Evolutionary conservation across 2,797 vertebrate species (phyloP), one percentile per base, ranked within the genome.

Genomic region (Chiroxiphia lanceolata): DNA sequence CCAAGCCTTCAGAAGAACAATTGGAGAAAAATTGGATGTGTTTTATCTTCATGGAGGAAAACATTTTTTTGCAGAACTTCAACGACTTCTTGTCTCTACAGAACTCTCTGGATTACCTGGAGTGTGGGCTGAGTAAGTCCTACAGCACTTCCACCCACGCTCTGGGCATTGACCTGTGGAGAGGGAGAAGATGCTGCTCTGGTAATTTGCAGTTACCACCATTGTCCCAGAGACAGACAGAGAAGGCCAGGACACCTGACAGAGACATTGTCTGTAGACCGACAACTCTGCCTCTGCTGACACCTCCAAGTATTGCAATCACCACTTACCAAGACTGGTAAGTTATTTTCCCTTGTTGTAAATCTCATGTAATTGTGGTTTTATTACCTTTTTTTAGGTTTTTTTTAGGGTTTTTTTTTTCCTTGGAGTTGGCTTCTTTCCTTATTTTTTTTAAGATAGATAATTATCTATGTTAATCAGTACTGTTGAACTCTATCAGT

Each of bases 151-250:
- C 98, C 22, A 98, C 98, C 83, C 98, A 98, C 78, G 97, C 98
- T 4, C 98, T 99, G 72, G 98, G 98, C 33, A 98, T 99, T 2
- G 99, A 99, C 94, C 97, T 99, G 83, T 98, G 98, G 97, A 97
- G 98, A 93, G 99, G 99, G 72, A 98, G 98, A 91, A 96, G 99
- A 9, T 99, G 99, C 22, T 99, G 98, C 89, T 99, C 99, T 5
- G 99, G 99, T 51, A 99, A 98, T 71, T 96, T 99, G 88, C 98
- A 99, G 97, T 97, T 99, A 82, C 99, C 99, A 0, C 99, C 99
- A 0, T 93, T 99, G 94, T 98, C 99, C 76, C 99, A 99, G 97
- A 98, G 99, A 87, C 99, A 99, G 92, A 97, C 97, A 0, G 99
- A 99, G 93, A 98, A 98, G 69, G 97, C 97, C 13, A 98, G 48